phyloP scores from a whole-genome alignment of 2,113 vertebrate genomes.

The Chascanopsetta lugubris region DNA sequence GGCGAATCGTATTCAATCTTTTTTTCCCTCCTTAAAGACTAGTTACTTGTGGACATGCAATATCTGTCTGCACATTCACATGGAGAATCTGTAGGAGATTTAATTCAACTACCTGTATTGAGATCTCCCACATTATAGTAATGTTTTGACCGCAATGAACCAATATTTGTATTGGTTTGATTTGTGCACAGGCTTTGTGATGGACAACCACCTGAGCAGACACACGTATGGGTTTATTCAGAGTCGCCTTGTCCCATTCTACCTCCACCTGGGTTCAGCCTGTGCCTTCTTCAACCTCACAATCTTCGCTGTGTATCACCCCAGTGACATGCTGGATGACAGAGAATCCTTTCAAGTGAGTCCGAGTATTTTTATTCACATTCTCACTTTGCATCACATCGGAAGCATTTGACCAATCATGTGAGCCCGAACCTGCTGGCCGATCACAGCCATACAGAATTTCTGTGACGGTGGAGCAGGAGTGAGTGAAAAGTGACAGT shows the following conservation, averaged over 20 bases:
- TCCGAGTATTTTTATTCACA: no score
- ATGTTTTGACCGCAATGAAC: background rate
- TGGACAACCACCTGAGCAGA: conserved; percentile 83
- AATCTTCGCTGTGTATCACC: conserved; percentile 82
- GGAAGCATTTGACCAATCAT: no score
- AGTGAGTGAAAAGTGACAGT: no score
- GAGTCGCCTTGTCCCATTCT: conserved; percentile 84
- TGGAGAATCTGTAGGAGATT: no score
- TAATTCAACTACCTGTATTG: no score
- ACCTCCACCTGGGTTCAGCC: conserved; percentile 81
- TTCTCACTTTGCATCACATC: background rate
- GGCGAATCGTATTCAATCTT: no score
- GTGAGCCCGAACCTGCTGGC: no score
- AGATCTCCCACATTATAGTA: background rate
- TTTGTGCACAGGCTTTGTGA: conserved; percentile 79
- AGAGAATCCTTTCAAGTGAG: conserved; percentile 80
- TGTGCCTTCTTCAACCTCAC: conserved; percentile 87
- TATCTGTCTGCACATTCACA: no score
- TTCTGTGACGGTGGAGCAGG: no score
- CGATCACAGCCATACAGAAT: no score
- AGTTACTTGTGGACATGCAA: no score
- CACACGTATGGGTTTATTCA: conserved; percentile 84
- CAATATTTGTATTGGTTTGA: background rate
- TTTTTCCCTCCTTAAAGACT: no score
- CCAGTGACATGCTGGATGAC: conserved; percentile 77